Evolutionary conservation across 2,888 invertebrate species (phyloP), one percentile per base, ranked within the genome.

Genomic region (Ormyrus labotus): DNA sequence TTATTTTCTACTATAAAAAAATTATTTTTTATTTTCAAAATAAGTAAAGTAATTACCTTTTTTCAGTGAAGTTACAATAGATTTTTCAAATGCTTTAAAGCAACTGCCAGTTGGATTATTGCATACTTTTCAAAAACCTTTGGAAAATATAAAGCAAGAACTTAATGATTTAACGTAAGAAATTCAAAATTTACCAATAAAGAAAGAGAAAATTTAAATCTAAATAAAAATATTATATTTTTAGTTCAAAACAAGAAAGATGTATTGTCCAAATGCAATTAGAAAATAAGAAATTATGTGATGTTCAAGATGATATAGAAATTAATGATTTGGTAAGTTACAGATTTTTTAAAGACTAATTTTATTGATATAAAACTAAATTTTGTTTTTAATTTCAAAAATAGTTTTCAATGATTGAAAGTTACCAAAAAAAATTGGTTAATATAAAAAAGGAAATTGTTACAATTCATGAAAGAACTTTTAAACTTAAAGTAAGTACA

Each of bases 381-480:
- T 47, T 63, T n/a, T 6, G 0, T 64, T 75, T n/a, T 5, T 70
- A 68, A 76, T 63, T 57, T 11, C 47, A 65, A 73, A 85, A 85
- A 48, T 87, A 91, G 91, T 91, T 91, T 84, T 85, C 89, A 76
- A 87, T 85, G 11, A 88, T 92, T 64, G 90, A 90, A 85, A 82
- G 85, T n/a, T 92, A 91, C 83, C 90, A 92, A 83, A 87, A 85
- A 65, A 92, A 92, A 86, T 85, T 92, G 78, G 81, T 85, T 13
- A 87, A 84, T 64, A 89, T 92, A 61, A 92, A 91, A 82, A 91
- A 89, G 81, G 91, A 92, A 83, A 92, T 92, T 91, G 84, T 86
- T 65, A 82, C 82, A 55, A 86, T 92, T 68, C 91, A 92, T 83
- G 92, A 92, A 71, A 88, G 89, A 83, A 90, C 90, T 65, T 85